Evolutionary conservation across 2,888 invertebrate genomes (phyloP), one percentile per base, ranked within the genome.

Genomic region (Phengaris alcon): DNA sequence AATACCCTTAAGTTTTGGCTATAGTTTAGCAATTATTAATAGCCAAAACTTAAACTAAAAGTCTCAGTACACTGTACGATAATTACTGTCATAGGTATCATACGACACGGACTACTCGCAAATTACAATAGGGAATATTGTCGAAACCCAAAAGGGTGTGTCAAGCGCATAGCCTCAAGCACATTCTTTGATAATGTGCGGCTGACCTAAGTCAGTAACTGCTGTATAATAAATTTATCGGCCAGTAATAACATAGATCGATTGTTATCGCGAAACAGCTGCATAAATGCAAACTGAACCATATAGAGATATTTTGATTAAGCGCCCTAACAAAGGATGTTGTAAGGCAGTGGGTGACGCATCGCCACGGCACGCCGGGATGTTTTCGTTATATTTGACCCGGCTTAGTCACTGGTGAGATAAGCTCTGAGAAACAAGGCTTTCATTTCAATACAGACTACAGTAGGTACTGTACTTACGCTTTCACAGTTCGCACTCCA

Each of bases 261-360:
- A 54, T 51, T 48, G 51, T 22, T 70, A 70, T 70, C 51, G 54
- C 51, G 13, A 35, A 13, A 22, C 72, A 72, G 72, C 72, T 72
- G 72, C 72, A 69, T 52, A 73, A 75, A 75, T 73, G 70, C 73
- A 77, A 78, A 77, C 76, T 74, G 51, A 48, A 48, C 35, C 75
- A 64, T 72, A 77, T 74, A 76, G 57, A 76, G 73, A 74, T 78
- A 77, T 79, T 76, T 76, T 79, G 77, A 73, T 77, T 74, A 78
- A 76, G 76, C 75, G 75, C 76, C 75, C 72, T 79, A 80, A 82
- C 82, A 82, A 82, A 82, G 81, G 81, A 80, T 78, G 78, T 80
- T 77, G 78, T 79, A 78, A 79, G 79, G 77, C 79, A 75, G 68
- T 54, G 35, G 68, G 74, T 82, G 82, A 82, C 80, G 79, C 82